Base-by-base conservation (phyloP, 1,140 invertebrate species). In the Muscidifurax raptorellus region DNA sequence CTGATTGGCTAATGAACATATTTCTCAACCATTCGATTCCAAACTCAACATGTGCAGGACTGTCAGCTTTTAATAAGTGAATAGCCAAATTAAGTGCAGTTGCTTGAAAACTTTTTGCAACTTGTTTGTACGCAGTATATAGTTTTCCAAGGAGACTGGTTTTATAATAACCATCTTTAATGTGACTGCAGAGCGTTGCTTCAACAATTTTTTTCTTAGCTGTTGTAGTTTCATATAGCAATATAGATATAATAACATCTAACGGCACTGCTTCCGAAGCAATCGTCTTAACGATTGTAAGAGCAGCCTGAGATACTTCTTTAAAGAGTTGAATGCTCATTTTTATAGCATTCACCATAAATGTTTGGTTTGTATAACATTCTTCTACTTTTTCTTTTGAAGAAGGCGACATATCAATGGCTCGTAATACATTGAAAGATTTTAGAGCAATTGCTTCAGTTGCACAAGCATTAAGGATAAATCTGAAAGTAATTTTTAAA, bases 21-120 rank as follows among this genome's bases (percentile, higher is more conserved):
- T 87, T 80, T 44, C 91, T 76, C 9, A 92, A 89, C 92, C 92
- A 93, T 66, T 92, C 89, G 25, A 88, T 90, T 0, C 89, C 89
- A 86, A 93, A 92, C 71, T 92, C 90, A 30, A 87, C 84, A 69
- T 89, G 87, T 0, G 89, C 81, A n/a, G 85, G 84, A 79, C 91
- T 90, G 25, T 90, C 89, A 5, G 88, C 72, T 85, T 90, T 93
- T n/a, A 93, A 84, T 7, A 93, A 82, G 85, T 86, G 86, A 74
- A 88, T 88, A 2, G 92, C 89, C 30, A 91, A 87, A 76, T 86
- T 86, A 6, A 93, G 85, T 13, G 90, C 88, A 27, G 83, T 64
- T 0, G 86, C 22, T 82, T 93, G 91, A 66, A 92, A 87, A 44
- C 90, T 87, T 86, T 85, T 90, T 28, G 89, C 88, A 30, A 90